Conservation (phyloP, 2,113 vertebrate genomes). For the Scolopax mira region DNA sequence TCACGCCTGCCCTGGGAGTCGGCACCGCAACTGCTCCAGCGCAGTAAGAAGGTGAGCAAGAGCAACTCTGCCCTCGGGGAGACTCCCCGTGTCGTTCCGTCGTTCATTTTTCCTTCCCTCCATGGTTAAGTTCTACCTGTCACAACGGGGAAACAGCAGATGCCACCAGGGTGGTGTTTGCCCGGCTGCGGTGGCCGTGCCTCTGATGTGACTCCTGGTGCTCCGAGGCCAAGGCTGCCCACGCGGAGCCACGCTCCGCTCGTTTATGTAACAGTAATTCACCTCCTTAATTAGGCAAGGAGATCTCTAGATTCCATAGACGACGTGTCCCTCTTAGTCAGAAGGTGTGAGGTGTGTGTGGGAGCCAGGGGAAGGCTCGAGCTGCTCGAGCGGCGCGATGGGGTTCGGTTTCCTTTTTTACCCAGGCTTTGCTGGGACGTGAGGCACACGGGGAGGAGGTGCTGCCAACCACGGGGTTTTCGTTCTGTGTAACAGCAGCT, state of each 20-base stretch:
- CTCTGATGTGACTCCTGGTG: neutral
- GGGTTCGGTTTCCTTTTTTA: neutral
- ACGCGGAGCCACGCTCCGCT: neutral
- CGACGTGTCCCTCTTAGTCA: neutral
- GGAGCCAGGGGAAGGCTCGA: neutral
- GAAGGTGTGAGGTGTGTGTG: neutral
- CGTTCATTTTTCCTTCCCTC: fast-evolving
- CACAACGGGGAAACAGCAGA: neutral
- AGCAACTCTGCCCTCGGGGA: fast-evolving
- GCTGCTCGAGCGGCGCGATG: neutral
- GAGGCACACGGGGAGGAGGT: neutral
- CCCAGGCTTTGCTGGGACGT: neutral
- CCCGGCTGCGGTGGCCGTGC: neutral
- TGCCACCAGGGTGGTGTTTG: fast-evolving
- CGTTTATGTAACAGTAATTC: neutral
- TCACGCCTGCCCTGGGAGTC: fast-evolving
- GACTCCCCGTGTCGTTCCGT: fast-evolving
- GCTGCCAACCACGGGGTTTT: neutral
- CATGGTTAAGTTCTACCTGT: neutral
- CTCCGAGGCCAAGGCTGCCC: neutral
- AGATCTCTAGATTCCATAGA: neutral
- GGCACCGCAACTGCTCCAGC: neutral
- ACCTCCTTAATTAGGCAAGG: neutral
- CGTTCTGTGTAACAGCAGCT: fast-evolving
- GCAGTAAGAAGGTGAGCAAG: neutral